These are phyloP conservation scores for Leptocoma aspasia DNA, from an alignment of 2,113 vertebrate species.

Conservation along the genomic window DNA sequence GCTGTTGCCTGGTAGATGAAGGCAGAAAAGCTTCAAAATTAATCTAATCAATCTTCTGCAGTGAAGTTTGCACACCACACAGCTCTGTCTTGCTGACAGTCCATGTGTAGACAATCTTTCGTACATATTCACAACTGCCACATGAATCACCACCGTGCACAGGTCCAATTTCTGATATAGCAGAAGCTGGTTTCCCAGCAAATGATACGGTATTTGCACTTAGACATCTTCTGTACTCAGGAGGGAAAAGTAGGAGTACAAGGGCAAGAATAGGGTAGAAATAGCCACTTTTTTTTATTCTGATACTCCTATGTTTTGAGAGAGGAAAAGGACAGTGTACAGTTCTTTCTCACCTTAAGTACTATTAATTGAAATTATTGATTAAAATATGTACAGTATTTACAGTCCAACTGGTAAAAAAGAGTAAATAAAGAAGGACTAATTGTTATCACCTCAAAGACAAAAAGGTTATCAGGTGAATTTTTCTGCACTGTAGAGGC, in stretches of 20 bases:
- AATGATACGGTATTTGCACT: not conserved
- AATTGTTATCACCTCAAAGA: not conserved
- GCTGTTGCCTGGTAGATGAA: conserved; percentile 30
- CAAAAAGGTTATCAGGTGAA: not conserved
- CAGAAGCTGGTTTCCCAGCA: not conserved
- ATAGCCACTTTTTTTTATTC: not conserved
- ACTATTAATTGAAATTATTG: not conserved
- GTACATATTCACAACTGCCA: not conserved
- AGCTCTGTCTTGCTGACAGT: conserved; percentile 27
- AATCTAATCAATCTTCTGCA: conserved; percentile 57
- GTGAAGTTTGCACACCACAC: not conserved
- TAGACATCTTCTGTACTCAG: not conserved
- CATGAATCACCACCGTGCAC: not conserved
- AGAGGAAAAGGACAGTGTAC: not conserved
- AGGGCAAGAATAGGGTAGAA: not conserved
- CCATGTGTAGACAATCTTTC: not conserved
- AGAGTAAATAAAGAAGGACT: not conserved
- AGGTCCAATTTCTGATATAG: not conserved
- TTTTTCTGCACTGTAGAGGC: not conserved
- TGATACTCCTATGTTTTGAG: not conserved
- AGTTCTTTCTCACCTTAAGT: not conserved
- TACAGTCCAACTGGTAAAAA: not conserved
- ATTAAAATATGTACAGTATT: not conserved
- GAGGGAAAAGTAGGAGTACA: not conserved
- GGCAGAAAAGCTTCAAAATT: conserved; percentile 62